Conservation (phyloP, 2,797 vertebrate species). For the Tapera naevia region DNA sequence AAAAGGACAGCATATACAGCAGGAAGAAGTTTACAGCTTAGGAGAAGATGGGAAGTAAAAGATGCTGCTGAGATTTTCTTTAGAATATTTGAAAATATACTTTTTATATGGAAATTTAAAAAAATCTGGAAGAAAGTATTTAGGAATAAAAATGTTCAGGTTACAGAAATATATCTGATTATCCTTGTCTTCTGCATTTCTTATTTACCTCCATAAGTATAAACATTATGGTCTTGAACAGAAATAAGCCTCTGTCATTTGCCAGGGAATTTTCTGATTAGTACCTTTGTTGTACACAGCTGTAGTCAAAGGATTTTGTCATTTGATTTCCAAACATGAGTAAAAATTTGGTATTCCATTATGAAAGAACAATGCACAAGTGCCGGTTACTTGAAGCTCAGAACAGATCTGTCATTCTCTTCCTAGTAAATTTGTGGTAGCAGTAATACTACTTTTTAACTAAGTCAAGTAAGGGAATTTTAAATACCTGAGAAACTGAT, state of each 20-base stretch:
- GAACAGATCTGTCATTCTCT: conserved; percentile 6
- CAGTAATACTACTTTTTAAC: neutral
- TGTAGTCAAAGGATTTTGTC: neutral
- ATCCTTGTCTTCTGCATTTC: neutral
- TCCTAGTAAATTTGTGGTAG: neutral
- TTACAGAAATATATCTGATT: neutral
- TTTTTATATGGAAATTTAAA: neutral
- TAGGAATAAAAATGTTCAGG: neutral
- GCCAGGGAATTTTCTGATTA: neutral
- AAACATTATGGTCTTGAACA: neutral
- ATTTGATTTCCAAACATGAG: conserved; percentile 22
- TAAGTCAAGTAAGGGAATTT: neutral
- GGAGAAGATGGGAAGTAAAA: neutral
- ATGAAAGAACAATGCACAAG: neutral
- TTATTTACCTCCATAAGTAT: neutral
- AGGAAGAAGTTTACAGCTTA: neutral
- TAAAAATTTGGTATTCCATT: neutral
- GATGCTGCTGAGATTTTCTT: neutral
- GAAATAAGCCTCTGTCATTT: neutral
- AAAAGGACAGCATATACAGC: neutral
- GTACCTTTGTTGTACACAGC: neutral
- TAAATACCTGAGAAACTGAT: neutral
- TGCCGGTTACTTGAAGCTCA: neutral
- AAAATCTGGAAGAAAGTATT: neutral
- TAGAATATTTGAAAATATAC: neutral